Evolutionary conservation across 2,888 invertebrate species (phyloP).

Genomic region (Neoaliturus tenellus): DNA sequence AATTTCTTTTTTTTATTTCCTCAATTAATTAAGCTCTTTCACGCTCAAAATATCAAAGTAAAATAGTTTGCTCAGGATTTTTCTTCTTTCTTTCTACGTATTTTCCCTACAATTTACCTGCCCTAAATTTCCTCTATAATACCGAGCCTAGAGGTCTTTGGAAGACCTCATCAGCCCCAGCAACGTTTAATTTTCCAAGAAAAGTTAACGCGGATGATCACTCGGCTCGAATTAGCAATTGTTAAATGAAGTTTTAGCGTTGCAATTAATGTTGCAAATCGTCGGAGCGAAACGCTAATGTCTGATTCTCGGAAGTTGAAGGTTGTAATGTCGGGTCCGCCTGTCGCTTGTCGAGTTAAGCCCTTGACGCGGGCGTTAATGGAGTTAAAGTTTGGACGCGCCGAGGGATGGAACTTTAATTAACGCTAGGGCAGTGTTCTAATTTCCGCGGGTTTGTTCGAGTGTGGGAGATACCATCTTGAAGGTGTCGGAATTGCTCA

Average conservation of each 20-base stretch:
- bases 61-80: too few species aligned
- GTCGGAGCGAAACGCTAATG: slow-evolving; percentile 8
- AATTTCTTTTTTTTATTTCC: too few species aligned
- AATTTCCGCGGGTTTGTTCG: slow-evolving; percentile 55
- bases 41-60: too few species aligned
- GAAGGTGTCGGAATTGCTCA: slow-evolving; percentile 59
- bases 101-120: too few species aligned
- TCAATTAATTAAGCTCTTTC: too few species aligned
- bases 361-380: slow-evolving; percentile 42
- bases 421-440: slow-evolving; percentile 56
- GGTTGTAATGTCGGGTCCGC: slow-evolving; percentile 34
- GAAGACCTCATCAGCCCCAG: neutral
- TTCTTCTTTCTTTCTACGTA: too few species aligned
- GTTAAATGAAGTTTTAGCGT: slow-evolving; percentile 49
- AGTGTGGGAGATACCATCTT: slow-evolving; percentile 43
- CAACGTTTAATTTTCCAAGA: neutral
- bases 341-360: slow-evolving; percentile 44
- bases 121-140: too few species aligned
- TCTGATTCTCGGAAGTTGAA: slow-evolving; percentile 41
- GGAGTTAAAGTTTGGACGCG: slow-evolving; percentile 46
- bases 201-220: neutral
- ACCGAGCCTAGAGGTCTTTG: too few species aligned
- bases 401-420: slow-evolving; percentile 56
- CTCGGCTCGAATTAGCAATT: slow-evolving; percentile 32
- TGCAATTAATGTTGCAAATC: slow-evolving; percentile 48